Conservation (phyloP, 2,113 vertebrate genomes). For the Dicrurus megarhynchus region DNA sequence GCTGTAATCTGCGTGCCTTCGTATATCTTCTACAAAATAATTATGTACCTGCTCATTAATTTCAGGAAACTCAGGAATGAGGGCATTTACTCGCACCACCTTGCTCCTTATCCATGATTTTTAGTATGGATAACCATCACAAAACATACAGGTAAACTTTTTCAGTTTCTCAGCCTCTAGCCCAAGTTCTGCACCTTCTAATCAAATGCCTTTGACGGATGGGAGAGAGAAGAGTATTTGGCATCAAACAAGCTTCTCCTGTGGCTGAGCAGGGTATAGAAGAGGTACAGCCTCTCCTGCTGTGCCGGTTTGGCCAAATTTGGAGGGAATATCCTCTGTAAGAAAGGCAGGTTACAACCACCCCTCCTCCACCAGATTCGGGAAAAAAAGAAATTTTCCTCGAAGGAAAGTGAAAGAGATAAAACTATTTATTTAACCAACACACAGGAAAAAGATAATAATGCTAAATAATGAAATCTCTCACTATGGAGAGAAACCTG, state of each 20-base stretch:
- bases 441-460: too few relatives aligned
- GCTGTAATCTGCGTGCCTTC: not conserved
- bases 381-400: too few relatives aligned
- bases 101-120: not conserved
- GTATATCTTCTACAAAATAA: not conserved
- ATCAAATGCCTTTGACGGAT: not conserved
- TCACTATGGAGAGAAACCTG: too few relatives aligned
- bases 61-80: not conserved
- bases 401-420: too few relatives aligned
- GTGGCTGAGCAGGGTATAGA: not conserved
- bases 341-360: too few relatives aligned
- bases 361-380: too few relatives aligned
- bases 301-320: too few relatives aligned
- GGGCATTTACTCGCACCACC: not conserved
- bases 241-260: not conserved
- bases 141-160: not conserved
- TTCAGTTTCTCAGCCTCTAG: not conserved
- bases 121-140: not conserved
- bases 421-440: too few relatives aligned
- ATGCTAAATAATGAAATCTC: too few relatives aligned
- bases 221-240: not conserved
- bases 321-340: too few relatives aligned
- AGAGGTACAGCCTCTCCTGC: not conserved
- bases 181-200: not conserved
- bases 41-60: not conserved